Conservation (phyloP, 2,888 invertebrate genomes). For the Agriopis leucophaearia region DNA sequence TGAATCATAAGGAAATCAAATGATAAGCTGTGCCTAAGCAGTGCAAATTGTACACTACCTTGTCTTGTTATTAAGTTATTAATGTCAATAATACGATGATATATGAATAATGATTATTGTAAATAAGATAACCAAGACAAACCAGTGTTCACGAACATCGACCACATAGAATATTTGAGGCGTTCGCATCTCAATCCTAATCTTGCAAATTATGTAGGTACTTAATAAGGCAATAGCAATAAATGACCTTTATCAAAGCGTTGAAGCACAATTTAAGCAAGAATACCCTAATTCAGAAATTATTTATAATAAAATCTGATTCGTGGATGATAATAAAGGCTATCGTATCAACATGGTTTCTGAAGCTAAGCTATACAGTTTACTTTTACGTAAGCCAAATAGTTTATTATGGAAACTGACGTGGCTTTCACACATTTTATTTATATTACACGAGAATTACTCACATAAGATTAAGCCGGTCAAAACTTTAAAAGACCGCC, state of each 20-base stretch:
- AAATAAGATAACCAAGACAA: constrained; percentile 60
- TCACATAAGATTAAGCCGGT: no score
- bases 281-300: constrained; percentile 11
- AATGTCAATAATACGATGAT: constrained; percentile 5
- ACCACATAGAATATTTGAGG: constrained; percentile 65
- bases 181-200: constrained; percentile 63
- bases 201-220: not conserved
- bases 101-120: not conserved
- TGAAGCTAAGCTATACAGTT: not conserved
- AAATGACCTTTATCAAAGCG: constrained; percentile 53
- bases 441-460: no score
- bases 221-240: constrained; percentile 49
- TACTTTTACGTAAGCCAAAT: no score
- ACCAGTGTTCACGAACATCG: constrained; percentile 77
- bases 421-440: not conserved
- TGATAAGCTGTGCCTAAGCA: constrained; percentile 77
- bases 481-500: no score
- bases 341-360: not conserved
- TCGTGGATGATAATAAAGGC: not conserved
- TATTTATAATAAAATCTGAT: not conserved
- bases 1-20: constrained; percentile 65
- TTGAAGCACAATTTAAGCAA: constrained; percentile 55
- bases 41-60: constrained; percentile 71
- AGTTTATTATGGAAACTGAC: no score
- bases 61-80: constrained; percentile 57